Evolutionary conservation across 2,113 vertebrate species (phyloP), one percentile per base, ranked within the genome.

Genomic region (Oryzias javanicus): DNA sequence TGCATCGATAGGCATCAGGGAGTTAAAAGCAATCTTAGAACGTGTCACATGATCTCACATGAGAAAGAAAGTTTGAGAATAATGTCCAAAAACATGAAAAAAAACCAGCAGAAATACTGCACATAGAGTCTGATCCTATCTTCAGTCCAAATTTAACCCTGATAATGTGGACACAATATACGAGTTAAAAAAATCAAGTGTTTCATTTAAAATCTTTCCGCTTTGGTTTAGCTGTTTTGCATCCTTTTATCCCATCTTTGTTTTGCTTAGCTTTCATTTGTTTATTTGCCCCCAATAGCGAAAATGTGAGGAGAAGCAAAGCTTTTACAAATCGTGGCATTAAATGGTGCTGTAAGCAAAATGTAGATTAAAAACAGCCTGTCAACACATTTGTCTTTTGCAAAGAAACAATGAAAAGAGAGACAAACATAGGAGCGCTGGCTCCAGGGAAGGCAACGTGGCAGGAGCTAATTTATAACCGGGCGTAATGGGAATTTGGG

Each of bases 311-410:
- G 46, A 63, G 42, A 55, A 52, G 4, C 12, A 29, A 60, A 45
- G 42, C 54, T 35, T 67, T 67, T 59, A 58, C 25, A 73, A 65
- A 55, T 55, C 20, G 40, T 55, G 19, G 57, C 57, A 53, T 56
- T 57, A 64, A 64, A 71, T 63, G 42, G 25, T 55, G 56, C 45
- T 48, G 42, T 63, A 45, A 57, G 71, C 42, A 64, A 64, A 71
- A 56, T 71, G 59, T 13, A 44, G 56, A 69, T 76, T 54, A 58
- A 55, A 61, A 56, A 65, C 49, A 58, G 35, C 44, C 25, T 50
- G 29, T 42, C 24, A 55, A 61, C 57, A 24, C 29, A 29, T 67
- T 72, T 47, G 19, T 72, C 46, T 63, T 60, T 64, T 48, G 20
- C 41, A 22, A 45, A 44, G n/a, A 40, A 54, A 22, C 42, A 59